Evolutionary conservation across 2,113 vertebrate genomes (phyloP), one percentile per base, ranked within the genome.

Genomic region (Dicaeum eximium): DNA sequence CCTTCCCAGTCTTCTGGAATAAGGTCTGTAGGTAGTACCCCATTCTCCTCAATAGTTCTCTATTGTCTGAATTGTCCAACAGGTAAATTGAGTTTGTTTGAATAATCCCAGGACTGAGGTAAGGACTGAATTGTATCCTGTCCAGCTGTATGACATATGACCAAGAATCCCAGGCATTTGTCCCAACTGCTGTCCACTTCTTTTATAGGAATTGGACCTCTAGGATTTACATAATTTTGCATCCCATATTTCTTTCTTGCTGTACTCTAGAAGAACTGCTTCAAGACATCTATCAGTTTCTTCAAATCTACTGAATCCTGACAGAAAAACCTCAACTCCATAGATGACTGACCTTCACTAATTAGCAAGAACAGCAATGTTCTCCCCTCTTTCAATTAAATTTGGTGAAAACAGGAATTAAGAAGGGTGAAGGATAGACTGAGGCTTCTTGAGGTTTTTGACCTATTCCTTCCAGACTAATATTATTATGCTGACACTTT

Each of bases 341-440:
- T 7, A 86, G 67, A 88, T 14, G 58, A 80, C 66, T 42, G 50
- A 86, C 83, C 57, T 89, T 92, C 47, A 64, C 67, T 80, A 86
- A 86, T 90, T 54, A 94, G 62, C n/a, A 31, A 60, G 74, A 66
- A 92, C 22, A 93, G 71, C 74, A 82, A 53, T 2, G 7, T 37
- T 78, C 31, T 86, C 54, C 57, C 30, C 20, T 80, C 35, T 94
- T 93, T 90, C 67, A 82, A 20, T 28, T 72, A 77, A 81, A 87
- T 79, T 73, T 93, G 82, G 80, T 83, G 90, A 96, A 96, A 96
- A 78, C 65, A 93, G 84, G 82, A 97, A 95, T 90, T 89, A 93
- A 97, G 81, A 90, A 92, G 92, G 74, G 69, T 86, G 93, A 89
- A 96, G 56, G 33, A 83, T 54, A 80, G 56, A 88, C 65, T 80